phyloP scores from a whole-genome alignment of 2,113 vertebrate species.

The Peromyscus californicus region DNA sequence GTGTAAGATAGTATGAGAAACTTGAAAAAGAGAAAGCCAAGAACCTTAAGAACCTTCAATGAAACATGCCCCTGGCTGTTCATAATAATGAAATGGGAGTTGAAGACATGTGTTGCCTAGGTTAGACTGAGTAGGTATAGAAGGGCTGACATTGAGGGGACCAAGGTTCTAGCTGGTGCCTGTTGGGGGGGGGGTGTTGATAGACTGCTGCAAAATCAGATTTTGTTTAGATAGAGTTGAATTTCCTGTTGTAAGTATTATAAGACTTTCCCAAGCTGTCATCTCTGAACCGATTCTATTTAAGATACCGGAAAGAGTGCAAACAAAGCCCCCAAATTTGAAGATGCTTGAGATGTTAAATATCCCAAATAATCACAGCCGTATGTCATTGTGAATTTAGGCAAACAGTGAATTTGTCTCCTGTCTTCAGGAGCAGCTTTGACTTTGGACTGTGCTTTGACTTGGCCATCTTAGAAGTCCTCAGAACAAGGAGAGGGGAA shows the following conservation, averaged over 20 bases:
- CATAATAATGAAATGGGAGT: not conserved
- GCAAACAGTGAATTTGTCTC: not conserved
- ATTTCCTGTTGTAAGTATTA: not conserved
- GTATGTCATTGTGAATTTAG: not conserved
- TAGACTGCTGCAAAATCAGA: not conserved
- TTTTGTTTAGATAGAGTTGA: not conserved
- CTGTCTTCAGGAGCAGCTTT: not conserved
- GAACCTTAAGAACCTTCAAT: not conserved
- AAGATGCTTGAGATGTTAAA: not conserved
- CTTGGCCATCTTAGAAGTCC: not conserved
- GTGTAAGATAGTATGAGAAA: not conserved
- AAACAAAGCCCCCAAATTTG: not conserved
- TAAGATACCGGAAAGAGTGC: conserved; percentile 1
- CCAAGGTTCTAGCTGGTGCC: not conserved
- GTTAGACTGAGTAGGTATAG: not conserved
- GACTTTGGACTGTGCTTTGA: conserved; percentile 18
- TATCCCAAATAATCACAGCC: conserved; percentile 7
- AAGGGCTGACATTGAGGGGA: not conserved
- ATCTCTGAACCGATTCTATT: not conserved
- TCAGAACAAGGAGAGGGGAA: not conserved
- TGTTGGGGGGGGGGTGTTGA: not conserved
- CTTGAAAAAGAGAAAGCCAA: not conserved
- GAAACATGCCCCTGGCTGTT: not conserved
- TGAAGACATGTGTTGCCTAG: not conserved
- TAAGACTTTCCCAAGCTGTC: conserved; percentile 7